Base-by-base conservation (phyloP, 2,113 vertebrate species). In the Corythornis vintsioides region DNA sequence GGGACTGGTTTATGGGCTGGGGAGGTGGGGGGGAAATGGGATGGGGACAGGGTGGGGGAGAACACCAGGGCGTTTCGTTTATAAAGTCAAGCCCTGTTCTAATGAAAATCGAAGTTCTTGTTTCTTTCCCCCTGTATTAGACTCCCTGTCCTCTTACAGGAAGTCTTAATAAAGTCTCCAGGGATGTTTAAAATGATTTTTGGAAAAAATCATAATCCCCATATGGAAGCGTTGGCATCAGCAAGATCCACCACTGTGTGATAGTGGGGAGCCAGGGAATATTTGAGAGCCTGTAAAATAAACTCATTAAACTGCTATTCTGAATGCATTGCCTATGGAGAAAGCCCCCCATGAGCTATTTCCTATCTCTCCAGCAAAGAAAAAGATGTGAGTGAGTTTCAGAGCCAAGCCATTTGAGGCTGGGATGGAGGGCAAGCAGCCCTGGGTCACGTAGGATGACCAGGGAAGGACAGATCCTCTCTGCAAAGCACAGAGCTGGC, bases 121-220 rank as follows among this genome's bases (percentile, higher is more conserved):
- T 86, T 88, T 52, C 75, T 66, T 81, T 63, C 77, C 60, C 26
- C 67, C 77, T 75, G 66, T 85, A 72, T 87, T 72, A 95, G 71
- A 63, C 94, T 92, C 93, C 74, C 81, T 82, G 93, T 92, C 91
- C 78, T 90, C 92, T 75, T 61, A 53, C 94, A 95, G 94, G 92
- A 95, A 95, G n/a, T 38, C 57, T 93, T 91, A 86, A 91, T 89
- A 75, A 84, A 93, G 86, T 75, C 95, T 72, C 93, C 45, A 61
- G 91, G 87, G 95, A 73, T 19, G 60, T 89, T 93, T 96, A 92
- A 96, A 96, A 89, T 16, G 29, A 60, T 74, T 81, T 63, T 84
- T 35, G 29, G 16, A 12, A 74, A 74, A 86, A 71, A 86, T 75
- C 79, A 73, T 83, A 72, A 63, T 83, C 80, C 75, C 79, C 85